Conservation (phyloP, 2,113 vertebrate species). For the Eubucco bourcierii region DNA sequence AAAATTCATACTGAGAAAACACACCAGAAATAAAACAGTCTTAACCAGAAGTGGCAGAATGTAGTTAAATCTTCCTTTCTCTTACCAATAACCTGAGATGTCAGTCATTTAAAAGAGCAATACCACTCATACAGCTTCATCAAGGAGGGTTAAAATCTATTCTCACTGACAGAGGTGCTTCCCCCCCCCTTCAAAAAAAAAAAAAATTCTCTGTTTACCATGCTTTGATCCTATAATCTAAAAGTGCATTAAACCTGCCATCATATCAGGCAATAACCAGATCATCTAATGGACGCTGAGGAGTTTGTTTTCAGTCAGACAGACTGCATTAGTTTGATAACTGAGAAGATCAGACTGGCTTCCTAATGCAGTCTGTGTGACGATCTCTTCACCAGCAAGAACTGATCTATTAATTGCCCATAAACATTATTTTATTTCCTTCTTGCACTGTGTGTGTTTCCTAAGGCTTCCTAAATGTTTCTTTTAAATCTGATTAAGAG, state of each 20-base stretch:
- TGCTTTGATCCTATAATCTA: neutral
- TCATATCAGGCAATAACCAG: neutral
- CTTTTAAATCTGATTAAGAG: neutral
- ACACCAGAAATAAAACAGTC: neutral
- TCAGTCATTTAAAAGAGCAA: neutral
- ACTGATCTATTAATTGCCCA: neutral
- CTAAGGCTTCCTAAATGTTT: neutral
- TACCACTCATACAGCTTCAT: fast-evolving
- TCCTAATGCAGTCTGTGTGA: neutral
- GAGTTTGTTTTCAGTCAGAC: neutral
- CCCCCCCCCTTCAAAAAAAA: neutral
- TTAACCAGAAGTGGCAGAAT: neutral
- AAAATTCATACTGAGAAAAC: neutral
- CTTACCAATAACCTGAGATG: neutral
- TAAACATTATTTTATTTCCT: neutral
- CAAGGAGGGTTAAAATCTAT: neutral
- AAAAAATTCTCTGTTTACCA: neutral
- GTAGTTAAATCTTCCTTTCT: neutral
- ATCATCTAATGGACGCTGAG: neutral
- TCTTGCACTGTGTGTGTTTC: neutral
- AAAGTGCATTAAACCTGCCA: neutral
- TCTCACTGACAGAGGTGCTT: neutral
- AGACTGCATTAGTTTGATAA: neutral
- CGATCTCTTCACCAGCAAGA: neutral
- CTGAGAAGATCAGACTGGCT: neutral